Base-by-base conservation (phyloP, 2,113 vertebrate species). In the Tetrao urogallus region DNA sequence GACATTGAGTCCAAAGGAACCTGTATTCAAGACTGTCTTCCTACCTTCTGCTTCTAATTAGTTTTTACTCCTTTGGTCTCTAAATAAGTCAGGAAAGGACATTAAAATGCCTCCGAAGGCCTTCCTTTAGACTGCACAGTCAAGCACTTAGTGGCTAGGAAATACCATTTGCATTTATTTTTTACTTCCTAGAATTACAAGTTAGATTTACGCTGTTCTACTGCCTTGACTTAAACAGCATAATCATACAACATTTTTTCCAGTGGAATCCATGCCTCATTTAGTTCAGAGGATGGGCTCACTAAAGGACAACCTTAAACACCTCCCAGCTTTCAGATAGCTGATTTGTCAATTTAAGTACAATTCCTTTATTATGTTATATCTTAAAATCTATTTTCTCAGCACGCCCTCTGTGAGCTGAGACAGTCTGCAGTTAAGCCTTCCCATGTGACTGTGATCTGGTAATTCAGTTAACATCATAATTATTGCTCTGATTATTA, bases 211-310 rank as follows among this genome's bases (percentile, higher is more conserved):
- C 16, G 38, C 12, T 50, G 18, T 32, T 17, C 6, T 12, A 22
- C 2, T 50, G 52, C 13, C 34, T 78, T 75, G 32, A 40, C 36
- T 28, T 60, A 85, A 32, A 34, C 0, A 1, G 79, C 12, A 19
- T 13, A 1, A 2, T 32, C 43, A 25, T 0, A 0, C 14, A 70
- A 61, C 8, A 30, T 7, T 21, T 63, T 63, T 28, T 63, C 25
- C 38, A 40, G 57, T 24, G 38, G 32, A 88, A 64, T 4, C 16
- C 19, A 11, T 9, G 16, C 21, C 17, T 52, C 1, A 1, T 50
- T 73, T 36, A 64, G 10, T 11, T 17, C n/a, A 65, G 16, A 61
- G 32, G 34, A 88, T 16, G 8, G 7, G 19, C 17, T 25, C 24
- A 82, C 22, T 19, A 7, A 81, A 58, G 28, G 32, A 70, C 7